Evolutionary conservation across 35 echinoderm and acorn worm genomes (phyloP), one percentile per base, ranked within the genome.

Genomic region (Apostichopus japonicus): DNA sequence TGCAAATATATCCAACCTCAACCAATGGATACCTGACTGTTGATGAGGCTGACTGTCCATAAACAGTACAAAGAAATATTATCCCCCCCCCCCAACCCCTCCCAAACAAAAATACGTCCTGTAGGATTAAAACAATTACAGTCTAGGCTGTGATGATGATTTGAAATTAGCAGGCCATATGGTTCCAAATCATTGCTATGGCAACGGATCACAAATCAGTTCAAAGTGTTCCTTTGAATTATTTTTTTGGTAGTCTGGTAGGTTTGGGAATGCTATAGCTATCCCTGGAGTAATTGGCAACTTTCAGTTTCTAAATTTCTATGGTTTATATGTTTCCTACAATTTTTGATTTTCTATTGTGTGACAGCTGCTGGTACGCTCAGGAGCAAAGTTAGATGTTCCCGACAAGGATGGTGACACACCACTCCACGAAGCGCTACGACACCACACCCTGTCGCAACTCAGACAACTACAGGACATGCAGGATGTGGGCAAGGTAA

Each of bases 401-500:
- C 97, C 97, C 5, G 97, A 97, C 90, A 94, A 99, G 88, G 93
- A 96, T 93, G 93, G 95, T 10, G 95, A 99, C 91, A 96, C 97
- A 53, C 97, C 97, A 70, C 83, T 96, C 8, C 95, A 99, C 70
- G 97, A 99, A 54, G 97, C 97, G 0, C 92, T 99, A 6, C 24
- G 97, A 24, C 97, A 99, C 65, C 97, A 99, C 93, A 99, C 97
- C 52, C 91, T 99, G 8, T 99, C 97, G 67, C 97, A 99, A 51
- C 92, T 99, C 44, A 92, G 97, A 77, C 97, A 99, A 77, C 95
- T 99, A 24, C 97, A 99, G 55, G 97, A 99, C 79, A 99, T 99
- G 97, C 97, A 99, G 79, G 97, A 99, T 96, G 97, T 99, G 6
- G 97, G 97, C 77, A 99, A 99, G 97, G 97, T 99, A 79, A 44